Evolutionary conservation across 2,888 invertebrate genomes (phyloP).

Genomic region (Brenthis ino): DNA sequence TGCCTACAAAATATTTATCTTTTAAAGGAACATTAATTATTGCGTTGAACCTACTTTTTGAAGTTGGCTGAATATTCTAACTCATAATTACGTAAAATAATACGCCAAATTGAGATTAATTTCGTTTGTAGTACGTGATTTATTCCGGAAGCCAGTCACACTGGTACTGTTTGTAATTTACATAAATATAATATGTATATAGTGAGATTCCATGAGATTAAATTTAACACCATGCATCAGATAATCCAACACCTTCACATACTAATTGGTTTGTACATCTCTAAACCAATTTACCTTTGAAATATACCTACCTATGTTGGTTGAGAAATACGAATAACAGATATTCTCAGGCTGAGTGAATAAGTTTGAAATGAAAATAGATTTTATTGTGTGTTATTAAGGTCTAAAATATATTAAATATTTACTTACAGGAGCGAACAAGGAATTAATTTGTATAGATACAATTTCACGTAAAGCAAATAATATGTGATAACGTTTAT

Average conservation of each 20-base stretch:
- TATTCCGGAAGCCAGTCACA: not conserved
- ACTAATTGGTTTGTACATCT: conserved; percentile 29
- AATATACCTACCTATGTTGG: conserved; percentile 22
- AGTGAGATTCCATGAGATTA: not conserved
- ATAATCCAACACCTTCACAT: conserved; percentile 26
- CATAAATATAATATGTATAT: conserved; percentile 5
- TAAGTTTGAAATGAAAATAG: not conserved
- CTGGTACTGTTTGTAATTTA: not conserved
- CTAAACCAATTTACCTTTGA: conserved; percentile 27
- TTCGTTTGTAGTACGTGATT: not conserved
- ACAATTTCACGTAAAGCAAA: conserved; percentile 43
- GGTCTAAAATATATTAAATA: conserved; percentile 10
- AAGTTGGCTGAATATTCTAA: no score
- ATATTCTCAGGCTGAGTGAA: conserved; percentile 19
- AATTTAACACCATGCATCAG: conserved; percentile 17
- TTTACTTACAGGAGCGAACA: not conserved
- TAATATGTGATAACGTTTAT: conserved; percentile 51
- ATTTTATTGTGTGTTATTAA: not conserved
- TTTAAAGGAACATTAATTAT: no score
- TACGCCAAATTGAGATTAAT: not conserved
- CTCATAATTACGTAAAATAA: no score
- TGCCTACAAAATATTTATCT: no score
- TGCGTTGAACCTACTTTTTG: no score
- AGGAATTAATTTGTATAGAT: conserved; percentile 37
- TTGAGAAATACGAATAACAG: conserved; percentile 16